Evolutionary conservation across 2,797 vertebrate genomes (phyloP), one percentile per base, ranked within the genome.

Genomic region (Hephaestus fuliginosus): DNA sequence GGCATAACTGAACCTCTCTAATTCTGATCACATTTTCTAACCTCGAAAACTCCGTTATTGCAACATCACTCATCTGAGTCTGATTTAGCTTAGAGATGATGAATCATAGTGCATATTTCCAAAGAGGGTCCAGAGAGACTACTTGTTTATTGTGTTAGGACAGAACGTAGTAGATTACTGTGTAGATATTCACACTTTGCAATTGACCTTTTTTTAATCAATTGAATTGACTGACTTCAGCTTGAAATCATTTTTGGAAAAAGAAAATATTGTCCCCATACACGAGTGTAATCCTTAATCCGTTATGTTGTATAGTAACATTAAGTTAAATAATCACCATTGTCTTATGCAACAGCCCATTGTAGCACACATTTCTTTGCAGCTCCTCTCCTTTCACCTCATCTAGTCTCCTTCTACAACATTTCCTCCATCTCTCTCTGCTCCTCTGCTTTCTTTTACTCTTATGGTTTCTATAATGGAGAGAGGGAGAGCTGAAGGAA

Each of bases 261-360:
- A 56, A 25, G 30, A 56, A 28, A 36, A 53, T 30, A 25, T 39
- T 67, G n/a, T 18, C 18, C 46, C 28, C 5, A 25, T 36, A 20
- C 1, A 13, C 1, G 8, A 28, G 28, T 62, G 12, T 44, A 10
- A 61, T 33, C 8, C 2, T 41, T 12, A 4, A 57, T 53, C 15
- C 61, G 39, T 43, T 10, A 60, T 28, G 11, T 46, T 44, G 4
- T 4, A 60, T 44, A 46, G 15, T 46, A 55, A 49, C 36, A 48
- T 48, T 30, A 22, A n/a, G 7, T 12, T 67, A 14, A 69, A 43
- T 39, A 46, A 76, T 61, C 52, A 55, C 15, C 15, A 46, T 64
- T 63, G 64, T 17, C 71, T 78, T 63, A 66, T 77, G 70, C 48
- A 58, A 75, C 65, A 74, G n/a, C 56, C 49, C 56, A 33, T 43